Evolutionary conservation across 2,888 invertebrate genomes (phyloP).

Genomic region (Psococerastis gibbosa): DNA sequence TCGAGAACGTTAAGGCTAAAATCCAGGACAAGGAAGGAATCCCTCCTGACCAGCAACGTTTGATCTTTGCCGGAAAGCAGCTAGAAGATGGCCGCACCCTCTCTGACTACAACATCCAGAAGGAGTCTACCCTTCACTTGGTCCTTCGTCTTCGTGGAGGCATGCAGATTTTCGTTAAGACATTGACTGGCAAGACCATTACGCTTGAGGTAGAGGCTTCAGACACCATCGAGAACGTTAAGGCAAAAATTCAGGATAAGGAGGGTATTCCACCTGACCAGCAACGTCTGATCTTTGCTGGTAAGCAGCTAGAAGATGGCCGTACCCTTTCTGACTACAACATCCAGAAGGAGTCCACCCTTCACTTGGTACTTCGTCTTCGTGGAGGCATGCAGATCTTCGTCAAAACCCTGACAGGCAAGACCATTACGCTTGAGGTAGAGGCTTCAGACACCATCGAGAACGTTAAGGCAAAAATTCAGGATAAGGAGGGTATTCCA

Average conservation of each 20-base stretch:
- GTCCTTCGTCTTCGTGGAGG: slow-evolving; percentile 35
- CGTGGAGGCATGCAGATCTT: slow-evolving; percentile 35
- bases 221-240: slow-evolving; percentile 34
- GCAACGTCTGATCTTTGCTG: slow-evolving; percentile 34
- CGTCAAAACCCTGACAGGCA: slow-evolving; percentile 33
- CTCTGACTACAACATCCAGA: slow-evolving; percentile 28
- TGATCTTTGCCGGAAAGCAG: slow-evolving; percentile 38
- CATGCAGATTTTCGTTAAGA: slow-evolving; percentile 40
- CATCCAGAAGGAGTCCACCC: slow-evolving; percentile 35
- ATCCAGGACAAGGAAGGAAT: slow-evolving; percentile 31
- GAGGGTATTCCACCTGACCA: slow-evolving; percentile 34
- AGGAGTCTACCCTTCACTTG: slow-evolving; percentile 34
- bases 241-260: slow-evolving; percentile 29
- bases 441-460: slow-evolving; percentile 34
- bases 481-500: slow-evolving; percentile 32
- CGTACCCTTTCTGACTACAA: slow-evolving; percentile 34
- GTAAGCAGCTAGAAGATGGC: slow-evolving; percentile 38
- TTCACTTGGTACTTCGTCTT: slow-evolving; percentile 34
- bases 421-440: slow-evolving; percentile 30
- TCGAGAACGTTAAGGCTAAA: slow-evolving; percentile 31
- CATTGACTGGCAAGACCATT: slow-evolving; percentile 33
- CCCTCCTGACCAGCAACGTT: slow-evolving; percentile 32
- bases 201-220: slow-evolving; percentile 31
- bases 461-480: slow-evolving; percentile 29
- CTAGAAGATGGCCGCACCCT: slow-evolving; percentile 32